phyloP scores from a whole-genome alignment of 53 echinoderm and acorn worm genomes.

The Holothuria scabra region DNA sequence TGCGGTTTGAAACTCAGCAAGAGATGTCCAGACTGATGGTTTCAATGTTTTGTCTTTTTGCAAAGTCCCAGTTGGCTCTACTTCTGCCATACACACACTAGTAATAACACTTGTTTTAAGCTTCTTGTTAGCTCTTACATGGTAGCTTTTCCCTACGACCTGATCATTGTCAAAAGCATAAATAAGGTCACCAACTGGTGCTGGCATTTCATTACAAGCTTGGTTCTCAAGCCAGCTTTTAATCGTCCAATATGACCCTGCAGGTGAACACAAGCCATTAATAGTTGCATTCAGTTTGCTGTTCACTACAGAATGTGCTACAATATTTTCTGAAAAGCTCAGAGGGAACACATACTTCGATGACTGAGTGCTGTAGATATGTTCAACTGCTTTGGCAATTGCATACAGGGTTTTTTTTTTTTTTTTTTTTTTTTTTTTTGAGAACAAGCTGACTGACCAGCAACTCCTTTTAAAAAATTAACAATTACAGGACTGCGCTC shows the following conservation, averaged over 20 bases:
- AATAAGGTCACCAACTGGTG: slow-evolving; percentile 3
- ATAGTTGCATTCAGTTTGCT: slow-evolving; percentile 7
- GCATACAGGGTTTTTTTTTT: background rate
- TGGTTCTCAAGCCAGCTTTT: background rate
- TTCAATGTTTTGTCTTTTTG: slow-evolving; percentile 13
- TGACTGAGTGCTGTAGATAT: background rate
- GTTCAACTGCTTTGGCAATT: slow-evolving; percentile 26
- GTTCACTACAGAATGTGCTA: background rate
- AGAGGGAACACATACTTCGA: background rate
- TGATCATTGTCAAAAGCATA: slow-evolving; percentile 43
- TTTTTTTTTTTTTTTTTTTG: no score
- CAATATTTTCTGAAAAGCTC: slow-evolving; percentile 14
- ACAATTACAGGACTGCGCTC: slow-evolving; percentile 10
- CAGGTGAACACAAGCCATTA: slow-evolving; percentile 19
- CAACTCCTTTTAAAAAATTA: slow-evolving; percentile 10
- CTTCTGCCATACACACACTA: slow-evolving; percentile 46
- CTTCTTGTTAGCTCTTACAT: slow-evolving; percentile 16
- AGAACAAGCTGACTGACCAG: background rate
- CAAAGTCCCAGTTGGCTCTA: slow-evolving; percentile 13
- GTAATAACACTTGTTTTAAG: slow-evolving; percentile 24
- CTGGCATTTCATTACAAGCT: background rate
- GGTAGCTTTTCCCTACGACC: slow-evolving; percentile 40
- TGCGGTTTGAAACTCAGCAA: background rate
- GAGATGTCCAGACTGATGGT: background rate
- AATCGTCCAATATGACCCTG: background rate